Evolutionary conservation across 2,113 vertebrate species (phyloP), one percentile per base, ranked within the genome.

Genomic region (Calidris pygmaea): DNA sequence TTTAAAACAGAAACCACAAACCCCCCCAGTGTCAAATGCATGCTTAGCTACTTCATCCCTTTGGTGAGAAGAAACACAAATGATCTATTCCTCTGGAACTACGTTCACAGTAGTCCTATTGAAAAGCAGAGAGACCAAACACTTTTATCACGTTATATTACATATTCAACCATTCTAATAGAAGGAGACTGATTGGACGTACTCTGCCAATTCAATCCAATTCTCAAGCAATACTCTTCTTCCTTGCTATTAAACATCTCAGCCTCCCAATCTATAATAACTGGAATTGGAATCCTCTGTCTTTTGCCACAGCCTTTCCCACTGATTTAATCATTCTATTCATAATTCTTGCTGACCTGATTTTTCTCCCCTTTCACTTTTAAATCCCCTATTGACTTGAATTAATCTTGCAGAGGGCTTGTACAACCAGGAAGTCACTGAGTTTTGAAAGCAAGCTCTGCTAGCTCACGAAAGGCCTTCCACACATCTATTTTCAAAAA

Each of bases 291-390:
- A 96, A 92, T 93, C 53, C 60, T 96, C 92, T 96, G 92, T 96
- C 87, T 94, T 96, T 87, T 85, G 87, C 89, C 47, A 93, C 59
- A 87, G 77, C 84, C 73, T 76, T 96, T 93, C 74, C 70, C 39
- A 89, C 77, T 74, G 94, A 96, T 96, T 93, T 91, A 91, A 95
- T 95, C 84, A 92, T 70, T 92, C 91, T 95, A 95, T 96, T 96
- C 81, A 77, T 87, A 96, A 89, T 96, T 96, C 77, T 95, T 96
- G 94, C 96, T 96, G 95, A 95, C 94, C 86, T 83, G 70, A 92
- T 97, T 95, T 96, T 96, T 89, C 56, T 93, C 70, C 60, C 43
- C 87, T 93, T 97, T 94, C 89, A 79, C 58, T 97, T 95, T 62
- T 95, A 95, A 97, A 96, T 93, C 89, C 74, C 52, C 83, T 92